Conservation (phyloP, 2,113 vertebrate species). For the Clarias macrocephalus region DNA sequence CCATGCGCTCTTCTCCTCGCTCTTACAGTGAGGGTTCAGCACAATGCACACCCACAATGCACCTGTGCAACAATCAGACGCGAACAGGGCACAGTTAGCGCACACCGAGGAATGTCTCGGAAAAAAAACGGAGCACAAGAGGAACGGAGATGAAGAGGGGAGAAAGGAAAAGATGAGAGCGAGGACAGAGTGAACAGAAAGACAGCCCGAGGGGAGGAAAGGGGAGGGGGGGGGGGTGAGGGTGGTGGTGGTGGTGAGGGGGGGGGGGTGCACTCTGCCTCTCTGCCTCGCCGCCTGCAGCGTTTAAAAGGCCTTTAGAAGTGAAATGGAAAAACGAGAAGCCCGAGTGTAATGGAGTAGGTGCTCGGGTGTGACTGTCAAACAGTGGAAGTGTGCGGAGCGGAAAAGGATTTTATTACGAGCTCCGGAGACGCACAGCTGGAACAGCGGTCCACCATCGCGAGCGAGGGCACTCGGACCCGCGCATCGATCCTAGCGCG, state of each 20-base stretch:
- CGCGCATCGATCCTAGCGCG: too few relatives aligned
- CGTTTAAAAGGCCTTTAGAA: slow-evolving; percentile 29
- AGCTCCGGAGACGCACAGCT: background rate
- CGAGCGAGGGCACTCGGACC: background rate
- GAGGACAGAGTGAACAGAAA: background rate
- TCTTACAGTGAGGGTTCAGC: slow-evolving; percentile 96
- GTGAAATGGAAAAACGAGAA: slow-evolving; percentile 38
- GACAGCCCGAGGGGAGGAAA: background rate
- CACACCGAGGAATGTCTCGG: background rate
- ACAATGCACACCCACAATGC: slow-evolving; percentile 98
- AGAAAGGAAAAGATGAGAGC: background rate
- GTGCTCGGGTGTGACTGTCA: slow-evolving; percentile 32
- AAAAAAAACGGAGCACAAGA: background rate
- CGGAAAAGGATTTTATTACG: background rate
- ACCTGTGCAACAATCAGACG: slow-evolving; percentile 87
- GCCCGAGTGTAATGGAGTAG: slow-evolving; percentile 33
- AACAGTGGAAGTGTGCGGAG: slow-evolving; percentile 7
- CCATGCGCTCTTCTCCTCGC: slow-evolving; percentile 94
- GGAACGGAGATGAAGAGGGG: background rate
- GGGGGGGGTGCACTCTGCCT: background rate
- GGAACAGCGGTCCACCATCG: background rate
- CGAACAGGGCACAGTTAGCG: background rate
- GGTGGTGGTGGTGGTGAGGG: too few relatives aligned
- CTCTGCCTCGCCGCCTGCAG: background rate
- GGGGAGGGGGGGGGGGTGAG: background rate